Conservation (phyloP, 2,888 invertebrate species). For the Cataglyphis rosenhaueri region DNA sequence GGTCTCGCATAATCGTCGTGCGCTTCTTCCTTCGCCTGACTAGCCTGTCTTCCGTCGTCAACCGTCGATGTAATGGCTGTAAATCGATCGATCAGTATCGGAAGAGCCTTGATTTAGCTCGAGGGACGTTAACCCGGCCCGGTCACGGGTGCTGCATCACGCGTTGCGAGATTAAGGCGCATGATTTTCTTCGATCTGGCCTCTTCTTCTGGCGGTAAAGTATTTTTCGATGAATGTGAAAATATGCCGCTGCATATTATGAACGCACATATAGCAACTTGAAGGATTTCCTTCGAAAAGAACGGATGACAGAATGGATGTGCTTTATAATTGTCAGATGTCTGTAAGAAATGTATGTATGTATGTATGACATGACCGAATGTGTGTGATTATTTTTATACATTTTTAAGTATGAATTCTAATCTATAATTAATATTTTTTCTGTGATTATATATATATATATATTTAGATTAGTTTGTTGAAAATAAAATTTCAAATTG, state of each 20-base stretch:
- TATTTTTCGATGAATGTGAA: background rate
- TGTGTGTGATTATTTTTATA: background rate
- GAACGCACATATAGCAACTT: no score
- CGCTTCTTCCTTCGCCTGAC: slow-evolving; percentile 16
- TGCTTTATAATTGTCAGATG: background rate
- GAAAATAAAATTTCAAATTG: background rate
- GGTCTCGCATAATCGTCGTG: slow-evolving; percentile 20
- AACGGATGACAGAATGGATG: background rate
- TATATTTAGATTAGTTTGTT: background rate
- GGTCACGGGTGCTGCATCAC: slow-evolving; percentile 38
- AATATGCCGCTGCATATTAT: background rate
- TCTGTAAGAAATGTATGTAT: background rate
- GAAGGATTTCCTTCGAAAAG: background rate
- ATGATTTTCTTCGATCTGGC: slow-evolving; percentile 24
- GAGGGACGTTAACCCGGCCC: slow-evolving; percentile 47
- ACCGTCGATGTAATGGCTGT: slow-evolving; percentile 25
- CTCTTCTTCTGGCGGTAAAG: background rate
- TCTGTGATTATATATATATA: no score
- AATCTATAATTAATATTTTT: background rate
- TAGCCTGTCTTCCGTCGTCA: slow-evolving; percentile 23
- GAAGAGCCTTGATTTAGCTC: slow-evolving; percentile 22
- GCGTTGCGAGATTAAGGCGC: slow-evolving; percentile 18
- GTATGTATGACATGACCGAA: background rate
- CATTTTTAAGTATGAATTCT: background rate
- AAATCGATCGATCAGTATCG: slow-evolving; percentile 51